phyloP scores from a whole-genome alignment of 2,888 invertebrate genomes.

The Phrixothrix hirtus region DNA sequence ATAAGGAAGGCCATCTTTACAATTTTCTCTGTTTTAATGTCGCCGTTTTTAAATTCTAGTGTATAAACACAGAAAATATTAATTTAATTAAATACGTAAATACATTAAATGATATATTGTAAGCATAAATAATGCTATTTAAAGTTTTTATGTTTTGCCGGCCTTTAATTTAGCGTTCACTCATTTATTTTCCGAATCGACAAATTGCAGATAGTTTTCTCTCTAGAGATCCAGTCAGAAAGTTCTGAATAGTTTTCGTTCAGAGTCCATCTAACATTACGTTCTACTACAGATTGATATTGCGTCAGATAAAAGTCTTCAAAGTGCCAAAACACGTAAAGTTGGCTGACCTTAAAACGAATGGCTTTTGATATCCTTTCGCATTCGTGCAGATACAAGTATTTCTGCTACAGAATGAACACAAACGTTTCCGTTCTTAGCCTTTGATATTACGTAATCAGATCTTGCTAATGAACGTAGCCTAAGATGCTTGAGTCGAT shows the following conservation, averaged over 20 bases:
- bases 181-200: slow-evolving; percentile 24
- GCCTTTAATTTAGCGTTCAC: slow-evolving; percentile 16
- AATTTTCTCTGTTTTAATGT: no score
- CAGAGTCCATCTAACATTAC: slow-evolving; percentile 16
- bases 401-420: no score
- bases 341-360: slow-evolving; percentile 12
- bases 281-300: slow-evolving; percentile 20
- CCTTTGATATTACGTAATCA: slow-evolving; percentile 1
- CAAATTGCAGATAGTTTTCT: slow-evolving; percentile 22
- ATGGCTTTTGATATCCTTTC: slow-evolving; percentile 13
- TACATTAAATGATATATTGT: no score
- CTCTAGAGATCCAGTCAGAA: slow-evolving; percentile 19
- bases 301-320: slow-evolving; percentile 19
- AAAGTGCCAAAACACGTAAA: slow-evolving; percentile 20
- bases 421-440: slow-evolving; percentile 1
- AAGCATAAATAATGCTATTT: no score
- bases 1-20: no score
- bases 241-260: slow-evolving; percentile 19
- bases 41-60: no score
- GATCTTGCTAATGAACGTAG: not conserved
- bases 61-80: no score
- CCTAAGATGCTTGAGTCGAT: no score
- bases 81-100: no score
- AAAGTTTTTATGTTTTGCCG: slow-evolving; percentile 1
- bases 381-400: not conserved